Percentiles rank a stretch among this genome's conserved stretches.
Conservation (phyloP, 2,888 invertebrate species). For the Lasioglossum pauxillum region DNA sequence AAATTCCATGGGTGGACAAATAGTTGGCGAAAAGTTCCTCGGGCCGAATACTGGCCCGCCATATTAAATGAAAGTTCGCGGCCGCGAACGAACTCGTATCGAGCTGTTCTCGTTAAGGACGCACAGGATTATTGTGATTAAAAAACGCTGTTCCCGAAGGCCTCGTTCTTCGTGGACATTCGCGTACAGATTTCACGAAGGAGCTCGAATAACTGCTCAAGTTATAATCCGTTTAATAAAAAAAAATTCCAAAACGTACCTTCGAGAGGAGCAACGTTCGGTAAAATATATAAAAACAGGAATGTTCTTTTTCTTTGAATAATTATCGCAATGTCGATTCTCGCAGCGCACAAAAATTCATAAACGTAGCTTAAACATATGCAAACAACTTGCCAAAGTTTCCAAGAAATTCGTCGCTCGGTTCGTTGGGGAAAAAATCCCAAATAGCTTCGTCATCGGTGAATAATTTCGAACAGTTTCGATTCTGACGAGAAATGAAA, state of each 20-base stretch:
- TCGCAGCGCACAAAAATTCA: not conserved
- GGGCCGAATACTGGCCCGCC: not conserved
- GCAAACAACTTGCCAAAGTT: not conserved
- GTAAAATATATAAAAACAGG: not conserved
- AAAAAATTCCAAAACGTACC: not conserved
- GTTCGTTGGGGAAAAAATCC: not conserved
- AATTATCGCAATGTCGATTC: not conserved
- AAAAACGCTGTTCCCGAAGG: not conserved
- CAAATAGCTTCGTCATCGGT: not conserved
- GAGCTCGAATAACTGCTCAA: no score
- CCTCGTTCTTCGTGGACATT: not conserved
- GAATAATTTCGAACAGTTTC: not conserved
- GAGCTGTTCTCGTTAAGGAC: not conserved
- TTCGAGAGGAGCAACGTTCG: not conserved
- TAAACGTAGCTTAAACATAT: not conserved
- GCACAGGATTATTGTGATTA: not conserved
- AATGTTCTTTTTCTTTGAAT: not conserved
- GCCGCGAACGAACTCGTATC: not conserved
- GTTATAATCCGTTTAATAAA: not conserved
- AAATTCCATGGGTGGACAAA: not conserved
- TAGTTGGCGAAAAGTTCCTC: not conserved
- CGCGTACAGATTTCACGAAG: no score
- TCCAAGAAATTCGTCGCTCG: not conserved
- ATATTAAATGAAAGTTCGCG: constrained; percentile 21
- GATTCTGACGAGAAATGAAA: not conserved